A percentile compares a stretch with the other conserved stretches of the same genome.
Evolutionary conservation across 2,113 vertebrate genomes (phyloP).

Genomic region (Leucoraja erinaceus): DNA sequence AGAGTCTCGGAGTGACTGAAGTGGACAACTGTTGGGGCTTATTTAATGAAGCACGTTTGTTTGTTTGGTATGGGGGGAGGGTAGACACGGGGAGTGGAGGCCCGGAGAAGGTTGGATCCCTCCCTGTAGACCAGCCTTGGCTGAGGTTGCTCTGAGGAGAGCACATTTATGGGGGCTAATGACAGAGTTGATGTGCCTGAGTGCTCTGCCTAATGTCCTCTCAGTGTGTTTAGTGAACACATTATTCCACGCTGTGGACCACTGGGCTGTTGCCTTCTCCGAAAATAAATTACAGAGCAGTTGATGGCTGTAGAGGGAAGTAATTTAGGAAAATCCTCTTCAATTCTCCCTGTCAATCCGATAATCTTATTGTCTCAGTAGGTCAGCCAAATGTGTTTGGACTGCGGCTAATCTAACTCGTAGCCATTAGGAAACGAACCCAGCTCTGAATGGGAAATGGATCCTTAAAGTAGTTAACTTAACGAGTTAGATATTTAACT

Average conservation of each 20-base stretch:
- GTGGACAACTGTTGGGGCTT: background rate
- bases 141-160: background rate
- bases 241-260: constrained; percentile 9
- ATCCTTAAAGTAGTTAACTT: background rate
- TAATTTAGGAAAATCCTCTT: background rate
- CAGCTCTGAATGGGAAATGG: background rate
- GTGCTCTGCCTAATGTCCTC: constrained; percentile 3
- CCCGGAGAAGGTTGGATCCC: background rate
- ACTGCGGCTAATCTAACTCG: background rate
- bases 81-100: no score
- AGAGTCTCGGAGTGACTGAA: background rate
- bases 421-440: background rate
- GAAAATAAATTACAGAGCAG: constrained; percentile 24
- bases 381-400: background rate
- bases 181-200: background rate
- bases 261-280: background rate
- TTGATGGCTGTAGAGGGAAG: background rate
- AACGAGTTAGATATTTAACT: no score
- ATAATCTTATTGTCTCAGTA: background rate
- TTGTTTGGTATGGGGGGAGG: background rate
- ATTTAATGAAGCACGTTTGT: constrained; percentile 33
- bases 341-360: background rate
- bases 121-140: background rate
- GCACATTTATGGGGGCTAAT: background rate
- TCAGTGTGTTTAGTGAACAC: background rate